A percentile compares a stretch with the other conserved stretches of the same genome.
These are phyloP conservation scores for Theodoxus fluviatilis DNA, from an alignment of 2,888 invertebrate species.

Conservation along the genomic window DNA sequence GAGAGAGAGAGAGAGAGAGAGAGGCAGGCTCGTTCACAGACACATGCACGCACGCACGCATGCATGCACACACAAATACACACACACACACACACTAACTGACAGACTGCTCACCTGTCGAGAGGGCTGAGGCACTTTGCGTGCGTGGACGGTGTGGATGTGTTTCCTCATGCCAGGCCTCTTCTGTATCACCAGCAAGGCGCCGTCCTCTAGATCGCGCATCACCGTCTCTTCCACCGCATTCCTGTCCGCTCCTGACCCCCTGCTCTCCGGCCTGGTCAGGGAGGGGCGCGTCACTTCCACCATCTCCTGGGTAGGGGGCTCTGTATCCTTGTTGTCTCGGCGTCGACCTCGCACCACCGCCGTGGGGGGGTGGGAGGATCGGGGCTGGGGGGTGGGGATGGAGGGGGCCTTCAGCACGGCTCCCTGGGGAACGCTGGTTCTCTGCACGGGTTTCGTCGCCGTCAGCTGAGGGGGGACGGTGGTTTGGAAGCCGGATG, in stretches of 20 bases:
- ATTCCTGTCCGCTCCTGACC: background rate
- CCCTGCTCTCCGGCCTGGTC: conserved; percentile 13
- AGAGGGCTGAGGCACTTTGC: conserved; percentile 35
- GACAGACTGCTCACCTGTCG: no score
- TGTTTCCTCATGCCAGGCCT: conserved; percentile 33
- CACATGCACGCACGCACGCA: no score
- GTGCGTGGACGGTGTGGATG: conserved; percentile 36
- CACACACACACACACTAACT: no score
- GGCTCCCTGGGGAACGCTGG: conserved; percentile 15
- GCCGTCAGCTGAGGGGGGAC: no score
- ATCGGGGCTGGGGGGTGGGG: conserved; percentile 36
- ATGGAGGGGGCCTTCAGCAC: conserved; percentile 33
- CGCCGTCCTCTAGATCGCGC: conserved; percentile 32
- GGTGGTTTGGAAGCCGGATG: no score
- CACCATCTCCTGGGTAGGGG: conserved; percentile 41
- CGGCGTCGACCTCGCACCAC: no score
- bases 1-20: no score
- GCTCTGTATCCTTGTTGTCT: conserved; percentile 36
- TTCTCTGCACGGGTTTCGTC: no score
- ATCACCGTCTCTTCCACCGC: conserved; percentile 31
- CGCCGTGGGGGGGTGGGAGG: conserved; percentile 26
- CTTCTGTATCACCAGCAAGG: conserved; percentile 35
- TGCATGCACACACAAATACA: no score
- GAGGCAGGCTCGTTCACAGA: no score
- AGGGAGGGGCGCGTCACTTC: conserved; percentile 36